phyloP scores from a whole-genome alignment of 2,113 vertebrate genomes.

The Elachura formosa region DNA sequence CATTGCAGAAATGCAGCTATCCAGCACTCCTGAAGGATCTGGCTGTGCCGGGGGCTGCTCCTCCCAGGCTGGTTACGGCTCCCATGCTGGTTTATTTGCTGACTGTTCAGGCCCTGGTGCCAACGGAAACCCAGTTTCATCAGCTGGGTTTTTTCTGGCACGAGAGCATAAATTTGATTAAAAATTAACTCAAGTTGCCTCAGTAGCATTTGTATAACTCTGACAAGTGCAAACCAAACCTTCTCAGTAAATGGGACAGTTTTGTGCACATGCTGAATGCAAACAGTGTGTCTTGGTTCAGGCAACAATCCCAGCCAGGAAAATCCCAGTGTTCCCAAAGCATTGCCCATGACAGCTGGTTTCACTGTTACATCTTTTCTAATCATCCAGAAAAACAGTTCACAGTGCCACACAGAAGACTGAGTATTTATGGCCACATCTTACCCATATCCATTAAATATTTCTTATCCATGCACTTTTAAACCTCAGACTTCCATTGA shows the following conservation, averaged over 20 bases:
- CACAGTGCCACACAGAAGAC: not conserved
- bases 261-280: not conserved
- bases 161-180: not conserved
- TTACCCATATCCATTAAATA: not conserved
- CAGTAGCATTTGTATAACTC: not conserved
- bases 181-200: not conserved
- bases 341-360: not conserved
- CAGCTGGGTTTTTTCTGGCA: not conserved
- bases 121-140: conserved; percentile 24
- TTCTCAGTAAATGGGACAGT: not conserved
- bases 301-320: not conserved
- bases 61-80: not conserved
- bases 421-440: not conserved
- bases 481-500: not conserved
- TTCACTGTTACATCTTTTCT: not conserved
- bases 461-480: not conserved
- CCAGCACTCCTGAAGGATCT: not conserved
- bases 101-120: not conserved
- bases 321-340: not conserved
- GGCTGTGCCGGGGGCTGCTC: not conserved
- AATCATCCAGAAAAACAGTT: not conserved
- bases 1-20: conserved; percentile 6
- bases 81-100: conserved; percentile 21
- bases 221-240: not conserved
- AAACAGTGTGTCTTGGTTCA: not conserved